Percentiles rank a stretch among this genome's conserved stretches.
phyloP scores from a whole-genome alignment of 2,797 vertebrate genomes.

The Tarsius wallacei region DNA sequence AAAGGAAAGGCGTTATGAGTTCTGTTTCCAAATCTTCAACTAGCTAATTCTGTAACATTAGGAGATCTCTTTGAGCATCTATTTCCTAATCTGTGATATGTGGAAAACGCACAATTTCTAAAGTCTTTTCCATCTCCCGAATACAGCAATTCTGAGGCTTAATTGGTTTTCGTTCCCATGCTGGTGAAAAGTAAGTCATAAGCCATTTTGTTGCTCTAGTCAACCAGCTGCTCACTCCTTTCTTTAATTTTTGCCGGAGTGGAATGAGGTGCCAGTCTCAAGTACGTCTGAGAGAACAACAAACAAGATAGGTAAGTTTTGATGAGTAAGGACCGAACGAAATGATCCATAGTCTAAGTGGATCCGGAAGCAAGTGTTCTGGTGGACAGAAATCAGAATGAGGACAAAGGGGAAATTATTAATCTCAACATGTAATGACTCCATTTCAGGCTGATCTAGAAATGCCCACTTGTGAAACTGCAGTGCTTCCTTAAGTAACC shows the following conservation, averaged over 20 bases:
- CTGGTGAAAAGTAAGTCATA: not conserved
- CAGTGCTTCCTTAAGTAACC: not conserved
- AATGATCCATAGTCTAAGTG: not conserved
- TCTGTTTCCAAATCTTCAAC: not conserved
- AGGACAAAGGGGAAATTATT: not conserved
- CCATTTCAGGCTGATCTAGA: not conserved
- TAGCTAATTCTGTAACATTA: not conserved
- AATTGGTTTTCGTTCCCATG: not conserved
- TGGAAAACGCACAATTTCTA: not conserved
- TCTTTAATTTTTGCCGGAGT: not conserved
- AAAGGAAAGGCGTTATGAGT: not conserved
- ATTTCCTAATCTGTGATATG: not conserved
- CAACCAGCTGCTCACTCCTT: not conserved
- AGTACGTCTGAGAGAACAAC: not conserved
- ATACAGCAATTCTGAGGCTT: not conserved
- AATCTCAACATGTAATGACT: not conserved
- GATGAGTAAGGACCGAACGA: not conserved
- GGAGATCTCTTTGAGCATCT: not conserved
- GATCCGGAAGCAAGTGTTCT: not conserved
- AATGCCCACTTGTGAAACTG: not conserved
- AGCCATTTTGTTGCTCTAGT: not conserved
- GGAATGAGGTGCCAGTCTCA: not conserved
- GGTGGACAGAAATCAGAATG: not conserved
- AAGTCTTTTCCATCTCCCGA: not conserved
- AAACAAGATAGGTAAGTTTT: not conserved